Conservation (phyloP, 2,113 vertebrate species). For the Coryphaenoides rupestris region DNA sequence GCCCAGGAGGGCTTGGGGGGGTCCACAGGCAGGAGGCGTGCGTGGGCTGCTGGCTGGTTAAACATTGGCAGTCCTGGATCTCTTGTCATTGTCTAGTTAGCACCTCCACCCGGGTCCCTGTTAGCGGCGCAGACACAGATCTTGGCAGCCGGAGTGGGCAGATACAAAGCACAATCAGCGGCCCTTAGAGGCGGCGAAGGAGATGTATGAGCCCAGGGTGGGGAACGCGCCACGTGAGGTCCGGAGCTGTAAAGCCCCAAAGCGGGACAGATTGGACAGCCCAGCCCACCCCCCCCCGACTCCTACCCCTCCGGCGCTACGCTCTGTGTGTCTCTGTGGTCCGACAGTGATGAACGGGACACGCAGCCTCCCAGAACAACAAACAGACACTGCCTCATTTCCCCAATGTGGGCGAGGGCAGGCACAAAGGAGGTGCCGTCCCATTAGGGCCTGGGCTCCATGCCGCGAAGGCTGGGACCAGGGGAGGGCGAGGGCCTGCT, state of each 20-base stretch:
- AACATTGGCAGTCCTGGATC: slow-evolving; percentile 59
- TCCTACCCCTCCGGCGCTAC: slow-evolving; percentile 23
- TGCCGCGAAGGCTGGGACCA: slow-evolving; percentile 40
- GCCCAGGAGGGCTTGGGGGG: slow-evolving; percentile 42
- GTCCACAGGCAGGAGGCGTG: slow-evolving; percentile 38
- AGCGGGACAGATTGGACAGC: slow-evolving; percentile 65
- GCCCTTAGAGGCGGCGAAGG: slow-evolving; percentile 58
- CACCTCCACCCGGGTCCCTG: slow-evolving; percentile 32
- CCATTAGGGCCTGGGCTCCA: slow-evolving; percentile 65
- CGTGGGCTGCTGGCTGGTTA: slow-evolving; percentile 63
- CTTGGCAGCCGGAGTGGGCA: slow-evolving; percentile 63
- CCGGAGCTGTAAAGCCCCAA: slow-evolving; percentile 52
- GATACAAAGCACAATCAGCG: slow-evolving; percentile 57
- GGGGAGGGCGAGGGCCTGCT: slow-evolving; percentile 11
- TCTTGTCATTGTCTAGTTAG: slow-evolving; percentile 70
- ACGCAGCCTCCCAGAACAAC: slow-evolving; percentile 57
- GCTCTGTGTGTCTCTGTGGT: slow-evolving; percentile 48
- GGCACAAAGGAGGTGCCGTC: slow-evolving; percentile 67
- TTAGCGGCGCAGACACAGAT: slow-evolving; percentile 56
- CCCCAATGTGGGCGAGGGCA: slow-evolving; percentile 68
- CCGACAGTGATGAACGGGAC: slow-evolving; percentile 69
- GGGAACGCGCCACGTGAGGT: slow-evolving; percentile 58
- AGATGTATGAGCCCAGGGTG: slow-evolving; percentile 63
- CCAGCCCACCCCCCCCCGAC: too few relatives aligned
- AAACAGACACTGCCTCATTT: slow-evolving; percentile 72